Conservation (phyloP, 92 coral and sea anemone species). For the Parazoanthus swiftii region DNA sequence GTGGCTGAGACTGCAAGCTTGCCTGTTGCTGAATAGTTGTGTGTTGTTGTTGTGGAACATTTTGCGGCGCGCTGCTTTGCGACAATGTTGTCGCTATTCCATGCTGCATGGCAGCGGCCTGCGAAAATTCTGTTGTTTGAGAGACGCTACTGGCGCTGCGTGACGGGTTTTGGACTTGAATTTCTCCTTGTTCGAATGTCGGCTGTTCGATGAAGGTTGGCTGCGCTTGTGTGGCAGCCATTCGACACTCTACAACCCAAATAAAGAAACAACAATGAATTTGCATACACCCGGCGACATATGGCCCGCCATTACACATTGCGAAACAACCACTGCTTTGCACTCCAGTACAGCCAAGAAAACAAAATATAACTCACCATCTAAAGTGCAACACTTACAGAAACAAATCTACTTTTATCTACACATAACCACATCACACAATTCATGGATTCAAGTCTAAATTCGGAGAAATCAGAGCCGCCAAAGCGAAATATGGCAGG, state of each 20-base stretch:
- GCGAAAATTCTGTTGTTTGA: conserved; percentile 75
- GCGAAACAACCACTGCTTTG: conserved; percentile 3
- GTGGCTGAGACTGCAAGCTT: conserved; percentile 73
- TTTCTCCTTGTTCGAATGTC: conserved; percentile 66
- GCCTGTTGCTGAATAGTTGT: conserved; percentile 60
- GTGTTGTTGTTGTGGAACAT: conserved; percentile 59
- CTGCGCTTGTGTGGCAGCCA: conserved; percentile 88
- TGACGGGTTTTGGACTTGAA: conserved; percentile 61
- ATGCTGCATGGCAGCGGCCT: conserved; percentile 73
- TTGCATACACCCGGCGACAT: conserved; percentile 45
- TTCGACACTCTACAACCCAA: conserved; percentile 71
- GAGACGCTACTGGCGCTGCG: conserved; percentile 63
- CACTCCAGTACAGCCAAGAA: background rate
- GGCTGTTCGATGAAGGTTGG: conserved; percentile 68
- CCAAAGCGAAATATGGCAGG: conserved; percentile 36
- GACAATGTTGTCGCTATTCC: conserved; percentile 61
- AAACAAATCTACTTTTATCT: conserved; percentile 16
- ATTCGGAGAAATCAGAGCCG: conserved; percentile 25
- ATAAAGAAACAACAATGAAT: conserved; percentile 45
- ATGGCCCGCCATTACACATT: conserved; percentile 38
- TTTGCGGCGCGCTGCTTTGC: conserved; percentile 52
- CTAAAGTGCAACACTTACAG: conserved; percentile 2
- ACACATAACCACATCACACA: conserved; percentile 29
- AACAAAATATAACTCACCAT: conserved; percentile 3
- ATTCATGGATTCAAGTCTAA: conserved; percentile 25